Base-by-base conservation (phyloP, 2,113 vertebrate genomes). In the Nesoenas mayeri region DNA sequence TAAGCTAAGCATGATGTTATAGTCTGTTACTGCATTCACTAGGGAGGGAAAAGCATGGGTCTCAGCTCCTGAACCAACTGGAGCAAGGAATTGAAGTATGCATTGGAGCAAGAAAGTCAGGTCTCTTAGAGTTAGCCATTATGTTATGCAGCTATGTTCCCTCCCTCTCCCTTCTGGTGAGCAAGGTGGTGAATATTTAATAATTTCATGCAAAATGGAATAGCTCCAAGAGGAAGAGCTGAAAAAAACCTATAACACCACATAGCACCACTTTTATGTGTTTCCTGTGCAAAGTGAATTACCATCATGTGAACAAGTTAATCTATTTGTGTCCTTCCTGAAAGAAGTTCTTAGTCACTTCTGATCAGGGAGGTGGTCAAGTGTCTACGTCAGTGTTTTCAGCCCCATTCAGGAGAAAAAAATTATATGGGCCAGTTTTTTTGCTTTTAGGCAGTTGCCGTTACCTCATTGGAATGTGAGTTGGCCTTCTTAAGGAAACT, bases 1-100 rank as follows among this genome's bases (percentile, higher is more conserved):
- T 32, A 89, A 81, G 44, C 12, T 67, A 61, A 75, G 53, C 10
- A 2, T 64, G 48, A 60, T 75, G 9, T 3, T 8, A 67, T 71
- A 83, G 65, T 32, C 28, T 93, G 61, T 44, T 94, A 64, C 44
- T 72, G 57, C 34, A 70, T 75, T 95, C 81, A 57, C 57, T 40
- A 57, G 84, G 57, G 70, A 92, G 31, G 61, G 14, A 88, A 53
- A 74, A 78, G 91, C 54, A 75, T 69, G 53, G n/a, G 28, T 85
- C n/a, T 40, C 50, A 92, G 57, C 15, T 94, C 57, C 58, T 75
- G 38, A 95, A 61, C 80, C 44, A 97, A 84, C 29, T 97, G 92
- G 91, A 95, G 89, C 89, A 96, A 71, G 94, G 91, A 95, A 94
- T 89, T 82, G 89, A 87, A 91, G 84, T 85, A 94, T 85, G 50